Base-by-base conservation (phyloP, 2,797 vertebrate genomes). In the Gastrophryne carolinensis region DNA sequence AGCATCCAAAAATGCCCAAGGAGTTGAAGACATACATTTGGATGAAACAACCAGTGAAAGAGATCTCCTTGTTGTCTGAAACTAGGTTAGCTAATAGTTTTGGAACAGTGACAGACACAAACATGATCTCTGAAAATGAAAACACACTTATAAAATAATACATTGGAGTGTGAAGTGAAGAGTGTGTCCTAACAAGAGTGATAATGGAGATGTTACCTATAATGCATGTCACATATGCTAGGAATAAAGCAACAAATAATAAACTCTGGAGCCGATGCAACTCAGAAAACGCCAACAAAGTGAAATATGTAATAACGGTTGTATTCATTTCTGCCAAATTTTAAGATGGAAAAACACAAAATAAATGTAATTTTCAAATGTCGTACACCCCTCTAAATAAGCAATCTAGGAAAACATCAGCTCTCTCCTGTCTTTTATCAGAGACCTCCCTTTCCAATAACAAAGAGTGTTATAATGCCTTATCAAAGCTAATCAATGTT, bases 141-240 rank as follows among this genome's bases (percentile, higher is more conserved):
- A 65, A 49, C 12, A 27, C 30, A 21, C 24, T 50, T 17, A 65
- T 32, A 21, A 65, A 50, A 30, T 17, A 32, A 32, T 65, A 65
- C 63, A 65, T 65, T 12, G 63, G 63, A 19, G 13, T 65, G 12
- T 65, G 63, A n/a, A 65, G 41, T 49, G 63, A 49, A 30, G 39
- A 27, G 17, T 44, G 15, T 13, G 21, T 2, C 10, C 41, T 49
- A 5, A 50, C 17, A 3, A 65, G n/a, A 12, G 49, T 30, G 15
- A 65, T 26, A 32, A 44, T 50, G 5, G 6, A 3, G 21, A 26
- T 5, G 12, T 65, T 65, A 9, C 26, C 63, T 2, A 50, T 1
- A n/a, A 65, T 10, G 17, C 63, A 65, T 12, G 19, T 49, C 17
- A 65, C 49, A 23, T 65, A 65, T 15, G 21, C 41, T n/a, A 65